Conservation (phyloP, 2,888 invertebrate species). For the Lepetodrilus schrolli region DNA sequence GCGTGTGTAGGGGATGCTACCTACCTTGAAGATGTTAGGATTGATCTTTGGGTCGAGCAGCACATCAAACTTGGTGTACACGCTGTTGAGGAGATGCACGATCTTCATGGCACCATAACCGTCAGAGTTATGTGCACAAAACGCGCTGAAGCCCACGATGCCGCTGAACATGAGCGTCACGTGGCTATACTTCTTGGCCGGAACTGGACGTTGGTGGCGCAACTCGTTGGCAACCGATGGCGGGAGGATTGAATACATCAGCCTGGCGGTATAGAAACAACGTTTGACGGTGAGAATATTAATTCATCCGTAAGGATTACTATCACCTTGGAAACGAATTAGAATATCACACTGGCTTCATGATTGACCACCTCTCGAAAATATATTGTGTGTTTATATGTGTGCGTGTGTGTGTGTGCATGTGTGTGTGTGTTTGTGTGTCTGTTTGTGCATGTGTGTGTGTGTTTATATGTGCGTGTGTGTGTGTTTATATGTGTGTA, state of each 20-base stretch:
- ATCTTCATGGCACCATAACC: conserved; percentile 96
- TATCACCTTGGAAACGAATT: too few relatives aligned
- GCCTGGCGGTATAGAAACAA: too few relatives aligned
- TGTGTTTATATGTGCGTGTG: too few relatives aligned
- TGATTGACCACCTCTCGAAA: too few relatives aligned
- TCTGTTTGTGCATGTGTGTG: too few relatives aligned
- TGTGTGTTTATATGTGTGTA: too few relatives aligned
- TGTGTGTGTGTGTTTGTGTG: too few relatives aligned
- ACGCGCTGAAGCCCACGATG: conserved; percentile 91
- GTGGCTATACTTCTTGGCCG: conserved; percentile 89
- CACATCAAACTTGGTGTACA: conserved; percentile 95
- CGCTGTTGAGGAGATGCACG: conserved; percentile 91
- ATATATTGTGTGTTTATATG: too few relatives aligned
- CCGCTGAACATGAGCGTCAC: conserved; percentile 96
- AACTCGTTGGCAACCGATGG: conserved; percentile 95
- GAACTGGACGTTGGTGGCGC: conserved; percentile 91
- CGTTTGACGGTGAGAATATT: too few relatives aligned
- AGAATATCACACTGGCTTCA: too few relatives aligned
- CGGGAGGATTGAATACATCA: conserved; percentile 94
- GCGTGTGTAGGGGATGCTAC: background rate
- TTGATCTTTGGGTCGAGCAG: conserved; percentile 93
- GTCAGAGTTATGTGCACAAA: conserved; percentile 92
- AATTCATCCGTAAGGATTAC: too few relatives aligned
- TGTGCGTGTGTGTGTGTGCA: too few relatives aligned
- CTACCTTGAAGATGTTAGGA: conserved; percentile 95